Evolutionary conservation across 2,113 vertebrate species (phyloP).

Genomic region (Galbula dea): DNA sequence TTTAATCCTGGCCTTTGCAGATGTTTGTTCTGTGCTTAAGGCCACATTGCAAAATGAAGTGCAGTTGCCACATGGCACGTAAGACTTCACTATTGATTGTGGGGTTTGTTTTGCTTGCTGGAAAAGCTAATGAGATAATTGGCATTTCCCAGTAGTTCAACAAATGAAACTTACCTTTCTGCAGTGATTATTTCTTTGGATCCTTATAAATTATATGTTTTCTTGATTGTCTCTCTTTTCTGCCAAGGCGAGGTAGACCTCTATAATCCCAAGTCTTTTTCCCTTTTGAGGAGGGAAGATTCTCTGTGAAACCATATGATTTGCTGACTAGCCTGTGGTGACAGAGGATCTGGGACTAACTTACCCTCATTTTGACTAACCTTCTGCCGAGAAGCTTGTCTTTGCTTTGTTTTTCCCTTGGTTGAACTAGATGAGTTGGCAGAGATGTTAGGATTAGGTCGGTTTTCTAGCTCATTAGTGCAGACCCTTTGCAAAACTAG

Average conservation of each 20-base stretch:
- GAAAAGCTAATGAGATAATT: background rate
- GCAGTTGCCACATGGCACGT: background rate
- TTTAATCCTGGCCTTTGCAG: background rate
- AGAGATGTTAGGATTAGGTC: background rate
- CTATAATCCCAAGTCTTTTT: background rate
- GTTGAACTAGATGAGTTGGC: background rate
- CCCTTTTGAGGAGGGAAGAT: background rate
- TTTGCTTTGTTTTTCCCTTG: background rate
- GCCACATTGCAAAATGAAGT: slow-evolving; percentile 39
- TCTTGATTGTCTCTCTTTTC: background rate
- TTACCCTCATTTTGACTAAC: background rate
- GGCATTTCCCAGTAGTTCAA: slow-evolving; percentile 11
- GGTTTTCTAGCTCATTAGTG: background rate
- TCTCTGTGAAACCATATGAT: background rate
- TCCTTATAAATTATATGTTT: background rate
- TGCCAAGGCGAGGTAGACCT: background rate
- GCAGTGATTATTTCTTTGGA: background rate
- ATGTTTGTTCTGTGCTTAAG: slow-evolving; percentile 42
- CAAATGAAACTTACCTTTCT: background rate
- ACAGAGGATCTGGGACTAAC: background rate
- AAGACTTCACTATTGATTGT: background rate
- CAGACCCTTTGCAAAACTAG: background rate
- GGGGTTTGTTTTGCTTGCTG: background rate
- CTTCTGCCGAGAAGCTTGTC: background rate
- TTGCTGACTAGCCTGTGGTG: background rate